These are phyloP conservation scores for Muscidifurax raptorellus DNA, from an alignment of 1,140 invertebrate genomes.

Conservation along the genomic window DNA sequence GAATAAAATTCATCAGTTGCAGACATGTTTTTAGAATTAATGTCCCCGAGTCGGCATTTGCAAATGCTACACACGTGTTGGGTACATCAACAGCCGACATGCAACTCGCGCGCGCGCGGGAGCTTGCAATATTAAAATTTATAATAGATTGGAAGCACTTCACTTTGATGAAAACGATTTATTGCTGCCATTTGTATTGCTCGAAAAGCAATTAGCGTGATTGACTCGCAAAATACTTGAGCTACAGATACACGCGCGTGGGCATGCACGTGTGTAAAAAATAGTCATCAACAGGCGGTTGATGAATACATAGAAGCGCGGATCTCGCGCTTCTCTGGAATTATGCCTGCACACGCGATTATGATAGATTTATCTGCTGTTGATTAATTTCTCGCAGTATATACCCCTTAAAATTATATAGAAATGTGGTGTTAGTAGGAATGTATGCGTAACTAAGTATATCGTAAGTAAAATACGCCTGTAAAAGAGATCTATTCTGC, in stretches of 20 bases:
- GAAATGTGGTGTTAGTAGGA: too few species aligned
- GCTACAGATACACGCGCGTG: neutral
- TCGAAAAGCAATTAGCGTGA: conserved; percentile 18
- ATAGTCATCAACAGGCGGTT: neutral
- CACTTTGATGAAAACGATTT: conserved; percentile 27
- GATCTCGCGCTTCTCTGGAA: neutral
- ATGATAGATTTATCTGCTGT: neutral
- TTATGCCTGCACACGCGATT: neutral
- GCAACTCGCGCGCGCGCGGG: neutral
- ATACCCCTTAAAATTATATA: too few species aligned
- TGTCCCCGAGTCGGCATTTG: neutral
- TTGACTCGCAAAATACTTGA: conserved; percentile 6
- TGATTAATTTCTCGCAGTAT: neutral
- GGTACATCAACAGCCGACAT: neutral
- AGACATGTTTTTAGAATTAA: conserved; percentile 10
- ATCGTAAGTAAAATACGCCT: too few species aligned
- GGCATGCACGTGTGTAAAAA: neutral
- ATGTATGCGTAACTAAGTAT: too few species aligned
- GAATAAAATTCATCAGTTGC: conserved; percentile 14
- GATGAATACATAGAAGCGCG: too few species aligned
- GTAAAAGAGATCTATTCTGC: too few species aligned
- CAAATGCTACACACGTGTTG: neutral
- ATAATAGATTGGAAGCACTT: conserved; percentile 22
- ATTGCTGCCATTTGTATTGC: conserved; percentile 2
- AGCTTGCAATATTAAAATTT: conserved; percentile 7